phyloP scores from a whole-genome alignment of 2,113 vertebrate species.

The Myrmecophaga tridactyla region DNA sequence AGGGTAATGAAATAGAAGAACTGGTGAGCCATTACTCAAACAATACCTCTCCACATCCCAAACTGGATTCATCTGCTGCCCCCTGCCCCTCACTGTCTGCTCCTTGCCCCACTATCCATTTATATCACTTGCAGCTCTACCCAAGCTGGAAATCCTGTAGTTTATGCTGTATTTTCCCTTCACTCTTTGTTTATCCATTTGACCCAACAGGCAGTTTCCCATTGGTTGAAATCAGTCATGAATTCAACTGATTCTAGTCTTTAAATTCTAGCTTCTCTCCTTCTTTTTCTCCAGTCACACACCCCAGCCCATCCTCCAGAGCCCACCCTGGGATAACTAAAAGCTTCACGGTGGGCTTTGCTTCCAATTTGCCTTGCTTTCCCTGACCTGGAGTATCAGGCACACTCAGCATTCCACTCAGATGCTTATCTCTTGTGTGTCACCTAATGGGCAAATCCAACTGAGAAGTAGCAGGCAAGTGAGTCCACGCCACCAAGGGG shows the following conservation, averaged over 20 bases:
- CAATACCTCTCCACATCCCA: background rate
- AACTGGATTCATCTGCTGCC: background rate
- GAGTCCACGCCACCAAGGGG: background rate
- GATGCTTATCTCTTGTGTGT: background rate
- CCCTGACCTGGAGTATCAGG: background rate
- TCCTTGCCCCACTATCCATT: background rate
- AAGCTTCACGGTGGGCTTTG: background rate
- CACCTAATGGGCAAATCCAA: background rate
- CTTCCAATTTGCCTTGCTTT: background rate
- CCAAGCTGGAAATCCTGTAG: background rate
- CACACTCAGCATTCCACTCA: background rate
- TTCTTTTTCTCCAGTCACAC: background rate
- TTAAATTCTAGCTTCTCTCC: background rate
- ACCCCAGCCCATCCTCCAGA: background rate
- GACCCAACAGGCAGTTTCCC: background rate
- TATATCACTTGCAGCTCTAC: background rate
- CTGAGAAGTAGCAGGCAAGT: background rate
- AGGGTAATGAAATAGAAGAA: background rate
- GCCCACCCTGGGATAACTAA: fast-evolving
- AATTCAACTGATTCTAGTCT: too few relatives aligned
- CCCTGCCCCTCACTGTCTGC: too few relatives aligned
- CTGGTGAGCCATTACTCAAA: background rate
- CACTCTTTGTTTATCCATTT: background rate
- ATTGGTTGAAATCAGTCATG: background rate
- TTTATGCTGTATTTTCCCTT: background rate